Base-by-base conservation (phyloP, 2,113 vertebrate species). In the Procavia capensis region DNA sequence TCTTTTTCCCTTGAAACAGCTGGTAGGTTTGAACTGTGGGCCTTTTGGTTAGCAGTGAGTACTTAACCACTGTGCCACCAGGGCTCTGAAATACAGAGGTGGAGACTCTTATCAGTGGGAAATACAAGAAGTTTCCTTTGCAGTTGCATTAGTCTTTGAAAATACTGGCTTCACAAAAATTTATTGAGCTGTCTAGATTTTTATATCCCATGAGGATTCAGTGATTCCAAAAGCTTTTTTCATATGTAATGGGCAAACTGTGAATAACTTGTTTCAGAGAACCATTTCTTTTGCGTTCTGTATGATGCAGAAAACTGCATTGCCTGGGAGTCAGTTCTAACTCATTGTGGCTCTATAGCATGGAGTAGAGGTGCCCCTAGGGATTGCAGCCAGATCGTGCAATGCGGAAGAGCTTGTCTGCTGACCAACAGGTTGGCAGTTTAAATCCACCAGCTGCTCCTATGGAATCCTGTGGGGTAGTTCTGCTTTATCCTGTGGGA, bases 231-330 rank as follows among this genome's bases (percentile, higher is more conserved):
- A 93, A 85, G 13, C 57, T 50, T 92, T 88, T 31, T 93, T 80
- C 34, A 68, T 92, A 85, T 83, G 6, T 95, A 92, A 78, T 78
- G 64, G 85, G 29, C 57, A 95, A 88, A 92, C 72, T 90, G 36
- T 79, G 59, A 95, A 80, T 54, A 47, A 88, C 85, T 43, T 83
- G n/a, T 75, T 92, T 95, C 9, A 50, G 72, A 95, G 64, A 87
- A 85, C 72, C 6, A 5, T 94, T 96, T 82, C 85, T 82, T 90
- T 90, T 89, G 59, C 94, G 63, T 95, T 94, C 79, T 93, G 54
- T 88, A n/a, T 41, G 27, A 29, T 78, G 59, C 4, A 88, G 43
- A 93, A 95, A 70, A 5, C 47, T 13, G 13, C 50, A 54, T 54
- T 54, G 50, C 50, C 14, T 2, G 13, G 9, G 14, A 54, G 50